Evolutionary conservation across 2,113 vertebrate species (phyloP).

Genomic region (Chamaea fasciata): DNA sequence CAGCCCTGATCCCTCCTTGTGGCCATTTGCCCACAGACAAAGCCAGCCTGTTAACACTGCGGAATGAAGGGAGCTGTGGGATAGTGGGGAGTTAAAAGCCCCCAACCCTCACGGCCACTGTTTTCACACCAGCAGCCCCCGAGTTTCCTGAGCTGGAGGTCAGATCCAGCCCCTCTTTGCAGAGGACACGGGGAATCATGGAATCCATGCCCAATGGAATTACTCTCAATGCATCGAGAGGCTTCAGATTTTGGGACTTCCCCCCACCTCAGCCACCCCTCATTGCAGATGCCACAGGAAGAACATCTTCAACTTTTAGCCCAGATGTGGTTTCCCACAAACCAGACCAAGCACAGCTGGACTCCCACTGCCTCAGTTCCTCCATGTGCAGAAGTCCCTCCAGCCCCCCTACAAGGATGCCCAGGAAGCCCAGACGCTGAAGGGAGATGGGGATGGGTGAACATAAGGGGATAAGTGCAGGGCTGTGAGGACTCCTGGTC

Average conservation of each 20-base stretch:
- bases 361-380: neutral
- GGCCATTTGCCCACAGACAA: neutral
- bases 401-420: neutral
- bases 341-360: neutral
- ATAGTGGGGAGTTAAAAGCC: fast-evolving
- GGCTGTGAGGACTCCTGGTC: neutral
- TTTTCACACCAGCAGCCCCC: neutral
- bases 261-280: neutral
- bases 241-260: neutral
- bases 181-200: neutral
- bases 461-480: neutral
- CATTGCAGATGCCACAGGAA: neutral
- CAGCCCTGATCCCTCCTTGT: neutral
- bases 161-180: fast-evolving
- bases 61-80: neutral
- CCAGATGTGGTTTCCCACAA: neutral
- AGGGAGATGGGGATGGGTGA: neutral
- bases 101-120: fast-evolving
- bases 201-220: neutral
- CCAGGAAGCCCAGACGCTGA: neutral
- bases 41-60: neutral
- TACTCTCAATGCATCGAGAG: fast-evolving
- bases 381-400: neutral
- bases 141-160: neutral
- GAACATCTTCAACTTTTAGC: fast-evolving